phyloP scores from a whole-genome alignment of 2,113 vertebrate genomes.

The Nipponia nippon region DNA sequence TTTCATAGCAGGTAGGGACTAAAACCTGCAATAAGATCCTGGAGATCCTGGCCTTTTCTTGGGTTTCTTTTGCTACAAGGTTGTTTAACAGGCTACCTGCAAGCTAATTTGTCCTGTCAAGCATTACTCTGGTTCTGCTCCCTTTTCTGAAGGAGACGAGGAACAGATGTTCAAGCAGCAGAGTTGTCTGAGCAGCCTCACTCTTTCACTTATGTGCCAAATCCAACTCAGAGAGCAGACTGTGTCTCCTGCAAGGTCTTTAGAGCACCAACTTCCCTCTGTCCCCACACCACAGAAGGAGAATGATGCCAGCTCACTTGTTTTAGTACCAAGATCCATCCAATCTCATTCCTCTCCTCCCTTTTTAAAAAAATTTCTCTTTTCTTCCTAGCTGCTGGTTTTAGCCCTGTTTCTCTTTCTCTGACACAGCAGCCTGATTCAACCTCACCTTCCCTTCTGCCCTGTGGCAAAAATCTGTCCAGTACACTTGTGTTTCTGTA shows the following conservation, averaged over 20 bases:
- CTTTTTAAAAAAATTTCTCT: background rate
- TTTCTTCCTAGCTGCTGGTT: background rate
- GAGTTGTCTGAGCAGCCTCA: background rate
- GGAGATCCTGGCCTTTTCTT: background rate
- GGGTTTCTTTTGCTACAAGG: rapidly evolving
- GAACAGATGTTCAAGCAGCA: conserved; percentile 7
- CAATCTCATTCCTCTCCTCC: background rate
- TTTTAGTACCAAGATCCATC: background rate
- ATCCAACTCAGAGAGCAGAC: background rate
- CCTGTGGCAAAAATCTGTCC: background rate
- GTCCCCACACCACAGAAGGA: background rate
- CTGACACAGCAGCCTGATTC: background rate
- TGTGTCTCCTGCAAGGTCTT: background rate
- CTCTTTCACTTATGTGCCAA: background rate
- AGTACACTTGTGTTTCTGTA: background rate
- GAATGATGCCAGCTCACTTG: background rate
- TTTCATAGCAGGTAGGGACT: background rate
- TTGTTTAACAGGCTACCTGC: background rate
- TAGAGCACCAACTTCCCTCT: background rate
- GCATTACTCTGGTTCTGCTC: background rate
- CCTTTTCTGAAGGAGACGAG: background rate
- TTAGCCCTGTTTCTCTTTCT: background rate
- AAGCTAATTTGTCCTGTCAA: background rate
- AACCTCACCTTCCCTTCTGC: background rate
- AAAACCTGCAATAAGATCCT: background rate